Conservation (phyloP, 2,888 invertebrate species). For the Drosophila neotestacea region DNA sequence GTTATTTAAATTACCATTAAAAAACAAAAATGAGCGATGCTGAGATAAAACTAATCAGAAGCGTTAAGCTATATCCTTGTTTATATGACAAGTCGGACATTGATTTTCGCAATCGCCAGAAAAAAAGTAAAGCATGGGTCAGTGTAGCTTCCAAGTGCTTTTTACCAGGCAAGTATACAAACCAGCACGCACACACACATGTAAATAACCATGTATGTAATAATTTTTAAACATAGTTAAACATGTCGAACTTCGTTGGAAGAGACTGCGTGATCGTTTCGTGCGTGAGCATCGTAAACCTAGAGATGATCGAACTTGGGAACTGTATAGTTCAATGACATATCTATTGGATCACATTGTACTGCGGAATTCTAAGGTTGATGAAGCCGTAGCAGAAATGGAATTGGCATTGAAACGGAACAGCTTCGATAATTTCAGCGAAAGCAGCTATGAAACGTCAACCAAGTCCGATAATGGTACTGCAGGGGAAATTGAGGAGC, state of each 20-base stretch:
- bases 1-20: slow-evolving; percentile 1
- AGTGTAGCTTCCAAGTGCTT: slow-evolving; percentile 36
- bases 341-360: slow-evolving; percentile 43
- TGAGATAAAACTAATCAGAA: slow-evolving; percentile 30
- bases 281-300: slow-evolving; percentile 40
- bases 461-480: too few relatives aligned
- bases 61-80: slow-evolving; percentile 37
- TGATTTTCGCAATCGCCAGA: slow-evolving; percentile 25
- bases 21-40: slow-evolving; percentile 18
- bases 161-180: slow-evolving; percentile 32
- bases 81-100: slow-evolving; percentile 37
- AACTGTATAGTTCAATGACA: slow-evolving; percentile 9
- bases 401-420: not conserved
- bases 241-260: slow-evolving; percentile 43
- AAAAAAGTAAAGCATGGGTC: slow-evolving; percentile 37
- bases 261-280: slow-evolving; percentile 44
- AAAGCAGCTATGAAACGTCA: too few relatives aligned
- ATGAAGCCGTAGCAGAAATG: not conserved
- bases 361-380: not conserved
- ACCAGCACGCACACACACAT: not conserved
- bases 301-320: slow-evolving; percentile 1
- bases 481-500: not conserved
- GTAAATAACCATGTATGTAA: not conserved
- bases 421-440: too few relatives aligned
- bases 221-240: slow-evolving; percentile 23